phyloP scores from a whole-genome alignment of 2,888 invertebrate genomes.

The Chydorus sphaericus region DNA sequence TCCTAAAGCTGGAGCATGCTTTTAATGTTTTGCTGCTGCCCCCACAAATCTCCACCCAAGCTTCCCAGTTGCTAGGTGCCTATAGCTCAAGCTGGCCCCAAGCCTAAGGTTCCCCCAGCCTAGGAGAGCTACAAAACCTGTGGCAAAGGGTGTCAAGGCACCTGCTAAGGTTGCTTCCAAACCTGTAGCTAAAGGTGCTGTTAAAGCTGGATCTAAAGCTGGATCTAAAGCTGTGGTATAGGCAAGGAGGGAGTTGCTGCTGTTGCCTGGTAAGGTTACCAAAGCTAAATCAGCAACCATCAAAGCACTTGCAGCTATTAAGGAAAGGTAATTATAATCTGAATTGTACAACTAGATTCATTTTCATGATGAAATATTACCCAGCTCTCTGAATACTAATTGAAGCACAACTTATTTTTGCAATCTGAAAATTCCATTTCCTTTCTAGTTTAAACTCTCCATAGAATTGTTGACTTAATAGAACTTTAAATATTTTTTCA shows the following conservation, averaged over 20 bases:
- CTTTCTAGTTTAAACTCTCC: neutral
- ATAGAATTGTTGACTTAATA: neutral
- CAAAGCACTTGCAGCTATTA: conserved; percentile 70
- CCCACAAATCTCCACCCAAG: neutral
- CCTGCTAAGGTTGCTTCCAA: conserved; percentile 35
- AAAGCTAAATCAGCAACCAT: conserved; percentile 33
- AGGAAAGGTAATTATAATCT: too few species aligned
- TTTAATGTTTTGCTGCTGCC: neutral
- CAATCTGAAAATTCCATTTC: neutral
- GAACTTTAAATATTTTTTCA: conserved; percentile 30
- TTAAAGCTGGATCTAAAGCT: conserved; percentile 19
- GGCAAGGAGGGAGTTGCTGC: conserved; percentile 13
- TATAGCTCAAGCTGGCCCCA: conserved; percentile 38
- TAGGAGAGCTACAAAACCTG: conserved; percentile 37
- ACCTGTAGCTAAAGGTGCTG: conserved; percentile 27
- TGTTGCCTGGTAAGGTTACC: conserved; percentile 18
- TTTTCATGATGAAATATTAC: conserved; percentile 21
- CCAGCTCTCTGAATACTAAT: conserved; percentile 24
- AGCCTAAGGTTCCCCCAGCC: conserved; percentile 5
- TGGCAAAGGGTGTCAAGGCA: conserved; percentile 34
- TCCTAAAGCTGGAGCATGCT: neutral
- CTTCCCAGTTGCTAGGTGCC: conserved; percentile 12
- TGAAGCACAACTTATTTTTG: conserved; percentile 11
- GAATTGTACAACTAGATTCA: too few species aligned
- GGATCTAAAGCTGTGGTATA: too few species aligned